phyloP scores from a whole-genome alignment of 1,140 invertebrate species.

The Forficula auricularia region DNA sequence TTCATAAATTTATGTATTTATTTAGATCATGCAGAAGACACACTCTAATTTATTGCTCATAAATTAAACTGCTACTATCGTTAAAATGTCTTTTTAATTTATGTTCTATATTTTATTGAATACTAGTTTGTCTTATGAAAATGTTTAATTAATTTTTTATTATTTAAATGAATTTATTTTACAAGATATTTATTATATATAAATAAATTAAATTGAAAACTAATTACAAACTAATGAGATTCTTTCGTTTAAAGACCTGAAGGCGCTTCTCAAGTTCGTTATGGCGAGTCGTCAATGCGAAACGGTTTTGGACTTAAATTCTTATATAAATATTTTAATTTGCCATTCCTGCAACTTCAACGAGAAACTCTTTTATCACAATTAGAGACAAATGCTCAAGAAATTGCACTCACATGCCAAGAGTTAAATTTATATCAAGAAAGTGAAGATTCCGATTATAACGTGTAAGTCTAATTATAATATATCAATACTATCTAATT shows the following conservation, averaged over 20 bases:
- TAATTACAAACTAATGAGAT: too few relatives aligned
- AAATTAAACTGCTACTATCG: too few relatives aligned
- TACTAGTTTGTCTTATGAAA: not conserved
- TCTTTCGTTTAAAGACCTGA: slow-evolving; percentile 21
- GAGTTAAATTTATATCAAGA: slow-evolving; percentile 70
- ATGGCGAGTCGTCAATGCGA: slow-evolving; percentile 86
- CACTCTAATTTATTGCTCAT: too few relatives aligned
- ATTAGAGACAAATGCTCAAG: slow-evolving; percentile 69
- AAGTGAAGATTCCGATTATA: slow-evolving; percentile 81
- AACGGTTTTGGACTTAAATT: slow-evolving; percentile 90
- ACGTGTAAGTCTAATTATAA: slow-evolving; percentile 39
- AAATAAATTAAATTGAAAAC: too few relatives aligned
- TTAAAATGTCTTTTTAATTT: too few relatives aligned
- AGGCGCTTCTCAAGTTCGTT: slow-evolving; percentile 51
- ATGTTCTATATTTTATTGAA: too few relatives aligned
- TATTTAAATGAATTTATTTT: not conserved
- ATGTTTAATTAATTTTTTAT: not conserved
- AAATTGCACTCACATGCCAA: slow-evolving; percentile 61
- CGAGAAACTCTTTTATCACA: slow-evolving; percentile 71
- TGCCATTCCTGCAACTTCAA: slow-evolving; percentile 87
- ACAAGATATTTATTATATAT: slow-evolving; percentile 8
- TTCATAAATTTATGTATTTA: too few relatives aligned
- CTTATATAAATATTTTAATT: slow-evolving; percentile 89
- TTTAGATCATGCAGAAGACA: too few relatives aligned
- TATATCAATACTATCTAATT: not conserved